phyloP scores from a whole-genome alignment of 2,888 invertebrate species.

The Congeria kusceri region DNA sequence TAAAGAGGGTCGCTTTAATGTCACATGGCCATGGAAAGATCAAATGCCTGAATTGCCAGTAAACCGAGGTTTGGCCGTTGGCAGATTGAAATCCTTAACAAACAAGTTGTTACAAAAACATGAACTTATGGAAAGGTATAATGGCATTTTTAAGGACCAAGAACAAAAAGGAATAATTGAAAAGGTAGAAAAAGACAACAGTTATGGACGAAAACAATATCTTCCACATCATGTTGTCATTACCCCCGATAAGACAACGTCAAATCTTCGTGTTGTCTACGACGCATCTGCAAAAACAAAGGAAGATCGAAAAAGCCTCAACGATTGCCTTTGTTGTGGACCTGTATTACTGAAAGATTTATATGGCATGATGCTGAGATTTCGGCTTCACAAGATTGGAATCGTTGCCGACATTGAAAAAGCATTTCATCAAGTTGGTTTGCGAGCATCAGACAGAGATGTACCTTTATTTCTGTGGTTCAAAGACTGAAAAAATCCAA shows the following conservation, averaged over 20 bases:
- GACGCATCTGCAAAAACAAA: conserved; percentile 7
- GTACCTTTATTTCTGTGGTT: conserved; percentile 13
- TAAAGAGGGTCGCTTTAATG: background rate
- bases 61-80: conserved; percentile 10
- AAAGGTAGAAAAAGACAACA: background rate
- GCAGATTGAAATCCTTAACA: background rate
- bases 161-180: background rate
- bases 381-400: conserved; percentile 18
- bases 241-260: background rate
- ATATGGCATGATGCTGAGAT: conserved; percentile 28
- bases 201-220: background rate
- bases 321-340: conserved; percentile 40
- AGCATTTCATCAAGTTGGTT: conserved; percentile 16
- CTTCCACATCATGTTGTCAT: conserved; percentile 9
- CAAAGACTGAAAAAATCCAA: conserved; percentile 9
- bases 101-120: background rate
- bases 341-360: conserved; percentile 32
- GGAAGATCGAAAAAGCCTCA: conserved; percentile 1
- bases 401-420: conserved; percentile 30
- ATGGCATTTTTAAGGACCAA: conserved; percentile 7
- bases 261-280: conserved; percentile 2
- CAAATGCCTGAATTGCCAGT: background rate
- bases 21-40: conserved; percentile 4
- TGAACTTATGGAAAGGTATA: background rate
- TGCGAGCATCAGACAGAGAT: conserved; percentile 5